Evolutionary conservation across 2,113 vertebrate species (phyloP).

Genomic region (Campylorhamphus procurvoides): DNA sequence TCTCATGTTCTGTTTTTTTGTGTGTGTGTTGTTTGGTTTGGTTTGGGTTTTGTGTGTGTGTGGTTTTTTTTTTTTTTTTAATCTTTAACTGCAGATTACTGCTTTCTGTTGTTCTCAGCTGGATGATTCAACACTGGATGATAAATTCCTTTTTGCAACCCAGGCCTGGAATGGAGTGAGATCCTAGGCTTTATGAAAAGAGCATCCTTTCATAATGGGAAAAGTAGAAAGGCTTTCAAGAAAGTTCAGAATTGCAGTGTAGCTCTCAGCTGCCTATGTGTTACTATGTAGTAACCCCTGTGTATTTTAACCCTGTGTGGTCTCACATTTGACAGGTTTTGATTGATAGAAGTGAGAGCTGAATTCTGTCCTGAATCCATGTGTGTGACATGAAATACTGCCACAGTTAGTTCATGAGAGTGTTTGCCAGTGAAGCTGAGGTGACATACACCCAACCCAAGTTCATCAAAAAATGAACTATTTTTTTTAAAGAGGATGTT

Average conservation of each 20-base stretch:
- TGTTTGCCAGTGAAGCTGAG: not conserved
- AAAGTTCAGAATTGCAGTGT: not conserved
- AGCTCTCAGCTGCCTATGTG: not conserved
- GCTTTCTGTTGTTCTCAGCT: not conserved
- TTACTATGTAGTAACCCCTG: not conserved
- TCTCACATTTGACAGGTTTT: not conserved
- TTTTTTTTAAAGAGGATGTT: rapidly evolving
- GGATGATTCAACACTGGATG: not conserved
- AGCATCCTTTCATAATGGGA: not conserved
- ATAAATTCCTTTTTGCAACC: not conserved
- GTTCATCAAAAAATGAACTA: not conserved
- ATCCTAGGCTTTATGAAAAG: not conserved
- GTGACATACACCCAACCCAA: too few species aligned
- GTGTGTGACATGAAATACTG: not conserved
- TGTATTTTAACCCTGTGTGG: not conserved
- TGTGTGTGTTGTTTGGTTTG: too few species aligned
- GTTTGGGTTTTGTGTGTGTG: too few species aligned
- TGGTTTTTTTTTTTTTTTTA: not conserved
- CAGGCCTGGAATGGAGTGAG: not conserved
- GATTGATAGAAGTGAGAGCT: not conserved
- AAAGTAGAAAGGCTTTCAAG: not conserved
- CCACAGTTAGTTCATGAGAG: not conserved
- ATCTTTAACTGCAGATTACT: slow-evolving; percentile 2
- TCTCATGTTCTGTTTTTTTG: too few species aligned
- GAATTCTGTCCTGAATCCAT: not conserved